Evolutionary conservation across 2,113 vertebrate genomes (phyloP).

Genomic region (Fregata magnificens): DNA sequence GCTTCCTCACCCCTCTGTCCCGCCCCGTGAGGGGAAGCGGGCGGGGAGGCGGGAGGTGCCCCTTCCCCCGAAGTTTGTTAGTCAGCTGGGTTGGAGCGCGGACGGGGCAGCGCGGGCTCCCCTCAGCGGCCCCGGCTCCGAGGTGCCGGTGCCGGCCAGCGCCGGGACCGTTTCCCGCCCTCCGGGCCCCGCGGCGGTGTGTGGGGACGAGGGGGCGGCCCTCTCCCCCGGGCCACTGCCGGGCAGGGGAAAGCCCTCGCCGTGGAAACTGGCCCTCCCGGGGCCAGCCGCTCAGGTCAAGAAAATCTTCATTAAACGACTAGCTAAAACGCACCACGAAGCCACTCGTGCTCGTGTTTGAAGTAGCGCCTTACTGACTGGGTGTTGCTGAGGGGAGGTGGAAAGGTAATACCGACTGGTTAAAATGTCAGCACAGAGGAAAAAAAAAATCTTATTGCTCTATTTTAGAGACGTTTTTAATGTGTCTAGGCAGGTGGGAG

Average conservation of each 20-base stretch:
- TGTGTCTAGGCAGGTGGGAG: neutral
- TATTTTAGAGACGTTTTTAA: neutral
- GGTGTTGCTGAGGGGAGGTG: neutral
- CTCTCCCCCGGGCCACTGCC: neutral
- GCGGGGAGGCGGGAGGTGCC: neutral
- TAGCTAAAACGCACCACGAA: neutral
- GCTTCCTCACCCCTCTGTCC: neutral
- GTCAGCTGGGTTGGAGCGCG: neutral
- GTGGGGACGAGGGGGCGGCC: neutral
- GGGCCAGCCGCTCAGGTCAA: neutral
- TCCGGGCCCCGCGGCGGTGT: neutral
- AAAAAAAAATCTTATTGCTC: fast-evolving
- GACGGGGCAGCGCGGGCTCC: neutral
- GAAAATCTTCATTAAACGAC: fast-evolving
- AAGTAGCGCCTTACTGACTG: neutral
- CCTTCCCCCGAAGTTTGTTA: slow-evolving; percentile 40
- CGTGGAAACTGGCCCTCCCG: neutral
- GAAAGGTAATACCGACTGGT: neutral
- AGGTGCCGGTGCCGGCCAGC: neutral
- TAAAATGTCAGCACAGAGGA: neutral
- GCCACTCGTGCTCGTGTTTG: neutral
- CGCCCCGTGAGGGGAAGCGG: neutral
- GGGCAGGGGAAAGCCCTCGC: neutral
- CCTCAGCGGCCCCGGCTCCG: neutral
- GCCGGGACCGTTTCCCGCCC: neutral